phyloP scores from a whole-genome alignment of 2,797 vertebrate species.

The Selene dorsalis region DNA sequence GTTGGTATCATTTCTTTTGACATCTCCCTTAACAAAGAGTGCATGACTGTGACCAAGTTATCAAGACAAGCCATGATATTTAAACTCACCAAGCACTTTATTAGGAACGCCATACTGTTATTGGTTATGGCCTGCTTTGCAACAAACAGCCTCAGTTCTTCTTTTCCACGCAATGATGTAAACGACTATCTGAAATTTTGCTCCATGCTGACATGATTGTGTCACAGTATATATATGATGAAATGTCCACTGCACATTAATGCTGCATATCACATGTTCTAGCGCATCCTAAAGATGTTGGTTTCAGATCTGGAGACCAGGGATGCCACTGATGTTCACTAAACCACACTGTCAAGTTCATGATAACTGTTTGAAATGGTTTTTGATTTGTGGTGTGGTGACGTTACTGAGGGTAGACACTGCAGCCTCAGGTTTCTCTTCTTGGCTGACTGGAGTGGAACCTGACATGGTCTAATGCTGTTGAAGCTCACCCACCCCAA shows the following conservation, averaged over 20 bases:
- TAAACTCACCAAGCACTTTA: neutral
- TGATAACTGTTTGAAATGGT: neutral
- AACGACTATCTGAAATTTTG: neutral
- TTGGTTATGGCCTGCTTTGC: no score
- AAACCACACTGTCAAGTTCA: neutral
- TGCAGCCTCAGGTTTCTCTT: no score
- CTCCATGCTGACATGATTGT: neutral
- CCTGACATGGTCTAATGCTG: no score
- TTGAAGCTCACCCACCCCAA: no score
- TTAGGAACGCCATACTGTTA: neutral
- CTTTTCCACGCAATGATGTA: neutral
- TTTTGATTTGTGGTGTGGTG: neutral
- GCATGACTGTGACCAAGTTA: neutral
- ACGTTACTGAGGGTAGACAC: no score
- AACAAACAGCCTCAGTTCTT: neutral
- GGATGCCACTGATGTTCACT: neutral
- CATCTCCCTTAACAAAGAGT: neutral
- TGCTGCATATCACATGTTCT: neutral
- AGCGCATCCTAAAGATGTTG: neutral
- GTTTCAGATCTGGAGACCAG: neutral
- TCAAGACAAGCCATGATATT: neutral
- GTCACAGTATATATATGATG: neutral
- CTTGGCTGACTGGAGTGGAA: no score
- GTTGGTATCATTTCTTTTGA: neutral
- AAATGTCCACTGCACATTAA: neutral